These are phyloP conservation scores for Zophobas atratus DNA, from an alignment of 1,140 invertebrate species.

Conservation along the genomic window DNA sequence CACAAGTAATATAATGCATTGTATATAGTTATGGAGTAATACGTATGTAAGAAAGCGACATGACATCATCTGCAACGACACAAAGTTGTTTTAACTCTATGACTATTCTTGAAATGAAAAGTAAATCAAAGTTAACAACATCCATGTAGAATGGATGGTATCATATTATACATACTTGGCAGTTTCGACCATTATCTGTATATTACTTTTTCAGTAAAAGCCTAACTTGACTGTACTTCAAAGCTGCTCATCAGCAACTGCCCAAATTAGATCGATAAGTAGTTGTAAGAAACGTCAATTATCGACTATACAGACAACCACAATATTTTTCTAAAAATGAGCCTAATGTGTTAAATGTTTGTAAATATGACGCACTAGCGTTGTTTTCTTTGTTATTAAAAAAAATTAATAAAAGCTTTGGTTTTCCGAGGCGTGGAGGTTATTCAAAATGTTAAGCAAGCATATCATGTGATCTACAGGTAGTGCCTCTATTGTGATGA, in stretches of 20 bases:
- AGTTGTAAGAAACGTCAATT: constrained; percentile 11
- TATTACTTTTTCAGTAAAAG: no score
- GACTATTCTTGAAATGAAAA: no score
- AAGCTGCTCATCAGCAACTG: constrained; percentile 13
- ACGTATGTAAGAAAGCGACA: no score
- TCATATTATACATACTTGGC: no score
- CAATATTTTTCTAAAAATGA: constrained; percentile 19
- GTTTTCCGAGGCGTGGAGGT: constrained; percentile 28
- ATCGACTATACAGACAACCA: constrained; percentile 2
- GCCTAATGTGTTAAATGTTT: constrained; percentile 22
- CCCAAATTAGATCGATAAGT: constrained; percentile 15
- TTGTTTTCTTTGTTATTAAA: constrained; percentile 18
- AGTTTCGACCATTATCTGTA: no score
- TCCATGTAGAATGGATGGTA: no score
- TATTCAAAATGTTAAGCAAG: constrained; percentile 50
- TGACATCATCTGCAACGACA: no score
- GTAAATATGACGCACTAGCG: constrained; percentile 6
- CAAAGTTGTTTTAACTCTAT: no score
- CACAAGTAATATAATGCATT: no score
- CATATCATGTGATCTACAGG: constrained; percentile 62
- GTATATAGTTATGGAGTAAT: no score
- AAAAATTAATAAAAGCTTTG: constrained; percentile 23
- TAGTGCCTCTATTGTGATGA: constrained; percentile 62
- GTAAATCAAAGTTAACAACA: no score
- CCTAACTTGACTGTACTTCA: no score